Percentiles rank a stretch among this genome's conserved stretches.
These are phyloP conservation scores for Aphelenchoides bicaudatus DNA, from an alignment of 2,888 invertebrate species.

Conservation along the genomic window DNA sequence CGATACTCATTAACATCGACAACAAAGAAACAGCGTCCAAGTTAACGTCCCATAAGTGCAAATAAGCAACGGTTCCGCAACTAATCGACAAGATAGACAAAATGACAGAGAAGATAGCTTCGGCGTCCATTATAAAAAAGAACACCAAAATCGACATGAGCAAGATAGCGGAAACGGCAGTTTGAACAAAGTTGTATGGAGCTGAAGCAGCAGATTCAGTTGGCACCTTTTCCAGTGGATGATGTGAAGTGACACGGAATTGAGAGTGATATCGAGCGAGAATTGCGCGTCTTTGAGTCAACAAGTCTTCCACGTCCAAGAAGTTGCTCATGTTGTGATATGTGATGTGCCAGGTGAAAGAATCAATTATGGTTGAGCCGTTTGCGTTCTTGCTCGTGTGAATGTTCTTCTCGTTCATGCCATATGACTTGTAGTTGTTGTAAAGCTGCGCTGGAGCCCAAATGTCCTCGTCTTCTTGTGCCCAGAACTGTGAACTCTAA, in stretches of 20 bases:
- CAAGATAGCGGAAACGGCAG: conserved; percentile 53
- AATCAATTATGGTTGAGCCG: conserved; percentile 43
- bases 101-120: conserved; percentile 55
- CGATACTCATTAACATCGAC: conserved; percentile 56
- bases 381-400: conserved; percentile 25
- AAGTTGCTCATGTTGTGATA: conserved; percentile 54
- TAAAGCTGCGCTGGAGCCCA: conserved; percentile 44
- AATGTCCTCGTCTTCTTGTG: conserved; percentile 44
- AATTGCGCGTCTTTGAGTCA: conserved; percentile 41
- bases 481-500: conserved; percentile 49
- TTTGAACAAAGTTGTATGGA: conserved; percentile 54
- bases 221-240: conserved; percentile 55
- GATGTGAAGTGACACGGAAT: conserved; percentile 53
- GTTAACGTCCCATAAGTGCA: conserved; percentile 55
- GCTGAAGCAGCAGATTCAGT: conserved; percentile 56
- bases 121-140: conserved; percentile 52
- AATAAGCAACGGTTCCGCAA: conserved; percentile 49
- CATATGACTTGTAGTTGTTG: conserved; percentile 47
- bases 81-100: conserved; percentile 56
- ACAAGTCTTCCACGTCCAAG: conserved; percentile 49
- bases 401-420: conserved; percentile 39
- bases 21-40: conserved; percentile 57
- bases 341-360: conserved; percentile 53
- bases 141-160: conserved; percentile 56
- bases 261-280: conserved; percentile 36